Evolutionary conservation across 2,113 vertebrate species (phyloP), one percentile per base, ranked within the genome.

Genomic region (Phalacrocorax pelagicus): DNA sequence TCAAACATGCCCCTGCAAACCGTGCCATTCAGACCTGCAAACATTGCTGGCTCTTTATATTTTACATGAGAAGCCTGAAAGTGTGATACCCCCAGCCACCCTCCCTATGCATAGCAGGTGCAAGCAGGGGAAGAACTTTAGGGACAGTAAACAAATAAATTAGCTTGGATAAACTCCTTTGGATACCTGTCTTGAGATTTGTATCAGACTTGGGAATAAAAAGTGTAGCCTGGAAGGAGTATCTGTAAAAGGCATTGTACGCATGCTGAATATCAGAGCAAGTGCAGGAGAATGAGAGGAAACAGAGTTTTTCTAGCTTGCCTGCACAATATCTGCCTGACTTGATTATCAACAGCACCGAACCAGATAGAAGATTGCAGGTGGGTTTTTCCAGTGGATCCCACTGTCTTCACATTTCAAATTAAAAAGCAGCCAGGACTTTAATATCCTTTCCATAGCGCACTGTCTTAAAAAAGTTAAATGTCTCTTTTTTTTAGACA

Each of bases 241-340:
- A 92, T 59, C 91, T 94, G 67, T 66, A 70, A 77, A 96, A 90
- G 32, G 30, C 67, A 73, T 71, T 10, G 13, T 19, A 52, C 5
- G 3, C 4, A 4, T 86, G 70, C 38, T 71, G 69, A 81, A 42
- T 83, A 62, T 84, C 80, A 86, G 55, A 81, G n/a, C 40, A 81
- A 94, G 51, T 23, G 63, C 4, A 12, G 72, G 27, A 70, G 88
- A 83, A 73, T 59, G 80, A 94, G 58, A 88, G 44, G 72, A 94
- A 93, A 83, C 63, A 77, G 86, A 20, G 19, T 42, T 90, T 81
- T 88, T 47, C 69, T 61, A 86, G 58, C n/a, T 86, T 88, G 90
- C 40, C 95, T 96, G 96, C 72, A 94, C 90, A 94, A 8, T 86
- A 82, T 90, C 90, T 86, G 15, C 38, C 86, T 94, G 90, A 88